phyloP scores from a whole-genome alignment of 1,140 invertebrate genomes.

The silkworm (Bombyx mori) region ASM3026992v2 NC_085119.1:11395001-11395500 shows the following conservation, averaged over 20 bases:
- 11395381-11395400: slow-evolving; percentile 31
- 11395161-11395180: slow-evolving; percentile 38
- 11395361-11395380: slow-evolving; percentile 23
- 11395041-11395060: background rate
- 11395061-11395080: slow-evolving; percentile 1
- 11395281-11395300: slow-evolving; percentile 18
- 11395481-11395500: slow-evolving; percentile 32
- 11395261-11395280: slow-evolving; percentile 2
- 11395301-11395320: slow-evolving; percentile 8
- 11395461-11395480: slow-evolving; percentile 21
- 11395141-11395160: slow-evolving; percentile 28
- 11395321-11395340: slow-evolving; percentile 10
- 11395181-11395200: slow-evolving; percentile 30
- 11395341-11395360: slow-evolving; percentile 11
- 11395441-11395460: slow-evolving; percentile 27
- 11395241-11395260: slow-evolving; percentile 17
- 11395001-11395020: slow-evolving; percentile 15
- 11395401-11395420: slow-evolving; percentile 31
- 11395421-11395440: slow-evolving; percentile 28
- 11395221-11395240: slow-evolving; percentile 28
- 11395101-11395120: slow-evolving; percentile 18
- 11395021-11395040: slow-evolving; percentile 5
- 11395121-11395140: slow-evolving; percentile 14
- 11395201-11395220: slow-evolving; percentile 31
- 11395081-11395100: slow-evolving; percentile 1